Base-by-base conservation (phyloP, 2,113 vertebrate genomes). In the Ia io region DNA sequence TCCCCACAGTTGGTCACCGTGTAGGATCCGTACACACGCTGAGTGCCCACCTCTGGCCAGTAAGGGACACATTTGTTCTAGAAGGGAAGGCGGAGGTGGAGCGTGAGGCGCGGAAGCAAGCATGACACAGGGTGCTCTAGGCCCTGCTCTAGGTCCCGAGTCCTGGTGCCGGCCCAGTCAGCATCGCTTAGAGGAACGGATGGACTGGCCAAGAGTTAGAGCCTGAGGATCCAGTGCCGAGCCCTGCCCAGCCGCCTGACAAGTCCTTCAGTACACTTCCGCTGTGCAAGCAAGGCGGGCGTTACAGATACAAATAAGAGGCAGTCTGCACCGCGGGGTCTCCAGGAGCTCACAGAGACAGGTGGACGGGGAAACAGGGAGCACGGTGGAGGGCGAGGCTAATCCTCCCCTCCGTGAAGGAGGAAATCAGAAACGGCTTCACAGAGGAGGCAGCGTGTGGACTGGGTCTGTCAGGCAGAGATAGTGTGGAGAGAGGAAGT, bases 21-120 rank as follows among this genome's bases (percentile, higher is more conserved):
- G 47, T 98, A 99, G 2, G 47, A 91, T 0, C 99, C 99, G 0
- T 98, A 97, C 28, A 98, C 98, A 11, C 98, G 99, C 0, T 86
- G 97, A 37, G n/a, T 83, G 10, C 98, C 96, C 59, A 71, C 6
- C 0, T 99, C 99, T 0, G 99, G 99, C 99, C 99, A 99, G 97
- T 99, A 99, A 0, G 99, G 99, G 40, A 99, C 99, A 63, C 99
- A 99, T 89, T 99, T 99, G 97, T 99, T 99, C 99, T 99, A 96
- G 6, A 95, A 93, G 97, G 69, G 30, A 65, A n/a, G 20, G 67
- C 22, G 2, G 12, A 16, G 8, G 37, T 18, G n/a, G 59, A 12
- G 90, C 56, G 20, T 69, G 0, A 32, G 86, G 30, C n/a, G 25
- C 49, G 90, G 63, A 74, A 61, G 53, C 51, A 20, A 42, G 17